phyloP scores from a whole-genome alignment of 2,113 vertebrate genomes.

The Oryzias woworae region DNA sequence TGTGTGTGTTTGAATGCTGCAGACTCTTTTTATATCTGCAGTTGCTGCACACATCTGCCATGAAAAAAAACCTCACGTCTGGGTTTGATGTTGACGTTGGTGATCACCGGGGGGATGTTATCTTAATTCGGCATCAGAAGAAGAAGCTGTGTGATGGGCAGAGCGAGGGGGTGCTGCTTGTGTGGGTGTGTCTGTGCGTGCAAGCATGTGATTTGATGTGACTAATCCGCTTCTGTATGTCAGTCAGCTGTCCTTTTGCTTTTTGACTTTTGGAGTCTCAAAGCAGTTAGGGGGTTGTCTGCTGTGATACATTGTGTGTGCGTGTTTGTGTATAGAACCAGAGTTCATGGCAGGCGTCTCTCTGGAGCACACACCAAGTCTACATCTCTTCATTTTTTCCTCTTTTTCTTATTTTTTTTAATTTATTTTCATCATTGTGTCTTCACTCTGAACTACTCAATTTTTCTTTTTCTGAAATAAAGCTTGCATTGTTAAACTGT shows the following conservation, averaged over 20 bases:
- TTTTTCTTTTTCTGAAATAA: no score
- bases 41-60: neutral
- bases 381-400: neutral
- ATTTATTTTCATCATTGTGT: no score
- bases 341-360: constrained; percentile 61
- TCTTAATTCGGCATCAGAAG: constrained; percentile 47
- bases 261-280: constrained; percentile 61
- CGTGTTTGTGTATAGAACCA: constrained; percentile 23
- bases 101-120: constrained; percentile 37
- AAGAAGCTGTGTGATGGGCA: constrained; percentile 27
- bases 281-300: constrained; percentile 46
- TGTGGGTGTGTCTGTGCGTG: constrained; percentile 30
- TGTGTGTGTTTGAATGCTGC: constrained; percentile 16
- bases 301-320: constrained; percentile 20
- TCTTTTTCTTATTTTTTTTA: constrained; percentile 2
- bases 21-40: constrained; percentile 12
- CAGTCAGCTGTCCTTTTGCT: constrained; percentile 68
- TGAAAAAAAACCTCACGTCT: constrained; percentile 2
- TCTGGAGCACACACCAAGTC: constrained; percentile 1
- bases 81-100: constrained; percentile 40
- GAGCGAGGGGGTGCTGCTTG: neutral
- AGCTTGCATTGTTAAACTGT: no score
- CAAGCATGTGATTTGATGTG: constrained; percentile 59
- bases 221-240: constrained; percentile 63
- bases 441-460: no score